Base-by-base conservation (phyloP, 2,797 vertebrate species). In the Hydrocynus forskahlii region DNA sequence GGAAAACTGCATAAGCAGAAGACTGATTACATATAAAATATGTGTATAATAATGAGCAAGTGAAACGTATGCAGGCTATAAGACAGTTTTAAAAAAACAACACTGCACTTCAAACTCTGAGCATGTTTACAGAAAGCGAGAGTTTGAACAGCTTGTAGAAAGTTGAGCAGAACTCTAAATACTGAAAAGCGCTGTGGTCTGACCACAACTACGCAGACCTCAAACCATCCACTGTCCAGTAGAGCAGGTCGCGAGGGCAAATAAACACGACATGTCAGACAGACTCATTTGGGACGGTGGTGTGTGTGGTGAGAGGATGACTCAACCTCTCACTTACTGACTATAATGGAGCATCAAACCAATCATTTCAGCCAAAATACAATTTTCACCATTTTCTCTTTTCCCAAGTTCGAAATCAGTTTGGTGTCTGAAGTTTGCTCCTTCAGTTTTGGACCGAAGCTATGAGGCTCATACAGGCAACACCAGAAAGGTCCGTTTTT, bases 141-240 rank as follows among this genome's bases (percentile, higher is more conserved):
- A 52, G 68, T 40, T 52, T 25, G 5, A 71, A 12, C 45, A 45
- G 19, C 23, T 52, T 17, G 68, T 14, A 52, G 14, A 50, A 45
- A 25, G 48, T n/a, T 6, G 10, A 14, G 45, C 67, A 68, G 21
- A 70, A 52, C 25, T 52, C 5, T 29, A 71, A 54, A 71, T 52
- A 71, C 29, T 54, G 69, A 71, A 17, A 71, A 29, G 48, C 0
- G 2, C 13, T 71, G 48, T 35, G 45, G 48, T 12, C 48, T 29
- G 23, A 35, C 48, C 48, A 50, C 68, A 70, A 50, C 45, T 70
- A 50, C 14, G 78, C 45, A 54, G 55, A 71, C 25, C 17, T 50
- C 25, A 64, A 64, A 54, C 48, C n/a, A 29, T 70, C 29, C 50
- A 40, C 50, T 43, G 50, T 78, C 52, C 76, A 40, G 59, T 13